Evolutionary conservation across 2,888 invertebrate genomes (phyloP), one percentile per base, ranked within the genome.

Genomic region (Prosopocoilus inquinatus): DNA sequence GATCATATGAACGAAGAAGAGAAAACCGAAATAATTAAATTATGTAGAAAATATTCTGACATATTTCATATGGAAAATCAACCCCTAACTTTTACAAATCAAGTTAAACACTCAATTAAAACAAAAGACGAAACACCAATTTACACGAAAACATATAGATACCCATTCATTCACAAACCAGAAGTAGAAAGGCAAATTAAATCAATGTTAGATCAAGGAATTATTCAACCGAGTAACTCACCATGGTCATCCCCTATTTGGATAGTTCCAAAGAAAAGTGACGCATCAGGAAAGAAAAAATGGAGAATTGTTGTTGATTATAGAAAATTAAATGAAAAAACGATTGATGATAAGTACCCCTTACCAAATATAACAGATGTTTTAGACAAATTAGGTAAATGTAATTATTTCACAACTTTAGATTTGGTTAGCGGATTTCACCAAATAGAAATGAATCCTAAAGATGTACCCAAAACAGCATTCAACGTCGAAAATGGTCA

Each of bases 401-500:
- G 61, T 0, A 57, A 50, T 16, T 66, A 64, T 34, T 65, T 67
- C 35, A 55, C 62, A 0, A 55, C 58, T 1, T 55, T 67, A 7
- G 63, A 67, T 41, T 35, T 65, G 1, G 60, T 60, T 9, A 50
- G 45, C 16, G 64, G 65, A 5, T 66, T 64, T 16, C 61, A 65
- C 15, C 62, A 65, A 46, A 63, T 63, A 20, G 58, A 62, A 7
- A 52, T 67, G 15, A 52, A 41, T 9, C 36, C 48, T 28, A 47
- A 51, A 13, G 62, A 63, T 9, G 9, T 44, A 2, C 45, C 20
- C 20, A 73, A 71, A 61, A 73, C 72, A 0, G 69, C 70, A 2
- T 70, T 72, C 52, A 61, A 57, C 2, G 58, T 60, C 7, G 64
- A 67, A 45, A 58, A 64, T 28, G 66, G 68, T 3, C 68, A 70